Base-by-base conservation (phyloP, 2,113 vertebrate species). In the Herpetotheres cachinnans region DNA sequence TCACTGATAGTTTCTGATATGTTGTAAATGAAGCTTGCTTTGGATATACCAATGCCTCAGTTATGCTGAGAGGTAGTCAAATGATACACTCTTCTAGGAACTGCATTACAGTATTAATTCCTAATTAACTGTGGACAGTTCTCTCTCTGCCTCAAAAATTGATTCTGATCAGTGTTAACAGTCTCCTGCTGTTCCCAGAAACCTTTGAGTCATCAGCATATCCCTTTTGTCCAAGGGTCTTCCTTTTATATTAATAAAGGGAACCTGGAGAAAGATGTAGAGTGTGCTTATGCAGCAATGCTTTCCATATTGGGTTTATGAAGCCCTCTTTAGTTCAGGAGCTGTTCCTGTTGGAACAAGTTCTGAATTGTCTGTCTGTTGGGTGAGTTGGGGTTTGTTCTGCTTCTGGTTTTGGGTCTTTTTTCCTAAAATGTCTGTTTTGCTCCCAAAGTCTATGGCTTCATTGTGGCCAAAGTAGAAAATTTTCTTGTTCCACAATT, bases 341-440 rank as follows among this genome's bases (percentile, higher is more conserved):
- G 58, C 6, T 66, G 3, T 11, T 82, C 11, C 32, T 55, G 7
- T 6, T 73, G 32, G 73, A 93, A 72, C 3, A 46, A 4, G 3
- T 58, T 81, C 49, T 67, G 22, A 80, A 80, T 52, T 36, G 15
- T 25, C 21, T 78, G 6, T 6, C 30, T 59, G 2, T 26, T 66
- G 10, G 1, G 3, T 47, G 6, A 4, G 9, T n/a, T 72, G 13
- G 20, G 13, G 5, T 5, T 22, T n/a, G 11, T 21, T 21, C 58
- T 50, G 3, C 4, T 15, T 36, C n/a, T 26, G 30, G 3, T 9
- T 40, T 63, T 34, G 7, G 8, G 16, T 15, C 29, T 21, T 26
- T 27, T 58, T 8, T 4, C 7, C 19, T 46, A 32, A 44, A 66
- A 61, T 26, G 3, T 40, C 10, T 26, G 14, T 26, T 49, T 95